These are phyloP conservation scores for Paralichthys olivaceus DNA, from an alignment of 2,113 vertebrate genomes.

Conservation along the genomic window DNA sequence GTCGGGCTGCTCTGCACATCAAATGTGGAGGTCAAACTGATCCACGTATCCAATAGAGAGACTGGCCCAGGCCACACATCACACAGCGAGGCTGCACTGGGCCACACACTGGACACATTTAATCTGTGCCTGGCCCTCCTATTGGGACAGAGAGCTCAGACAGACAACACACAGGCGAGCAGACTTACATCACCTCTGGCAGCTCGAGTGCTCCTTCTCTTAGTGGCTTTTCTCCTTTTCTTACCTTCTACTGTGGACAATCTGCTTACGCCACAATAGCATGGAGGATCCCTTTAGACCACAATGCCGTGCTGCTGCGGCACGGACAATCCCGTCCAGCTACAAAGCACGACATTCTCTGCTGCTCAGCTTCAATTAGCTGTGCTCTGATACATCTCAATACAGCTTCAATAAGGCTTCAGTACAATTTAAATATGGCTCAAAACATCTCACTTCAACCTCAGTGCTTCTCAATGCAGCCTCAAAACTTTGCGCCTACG, in stretches of 20 bases:
- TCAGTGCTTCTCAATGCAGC: constrained; percentile 73
- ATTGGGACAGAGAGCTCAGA: constrained; percentile 58
- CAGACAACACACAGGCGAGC: constrained; percentile 63
- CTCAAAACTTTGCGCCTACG: constrained; percentile 52
- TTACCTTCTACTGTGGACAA: constrained; percentile 72
- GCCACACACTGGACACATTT: constrained; percentile 76
- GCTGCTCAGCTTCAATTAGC: constrained; percentile 81
- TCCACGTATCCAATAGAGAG: constrained; percentile 68
- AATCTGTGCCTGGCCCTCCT: constrained; percentile 56
- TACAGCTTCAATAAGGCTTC: constrained; percentile 62
- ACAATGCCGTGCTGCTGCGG: constrained; percentile 68
- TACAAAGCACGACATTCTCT: constrained; percentile 78
- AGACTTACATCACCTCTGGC: constrained; percentile 76
- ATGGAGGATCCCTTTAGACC: constrained; percentile 68
- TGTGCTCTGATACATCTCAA: constrained; percentile 83
- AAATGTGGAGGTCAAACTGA: constrained; percentile 75
- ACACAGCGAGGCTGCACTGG: constrained; percentile 47
- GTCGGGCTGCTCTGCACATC: constrained; percentile 66
- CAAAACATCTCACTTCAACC: constrained; percentile 81
- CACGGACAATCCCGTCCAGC: constrained; percentile 69
- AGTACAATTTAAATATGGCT: constrained; percentile 76
- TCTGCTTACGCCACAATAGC: constrained; percentile 77
- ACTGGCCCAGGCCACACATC: constrained; percentile 62
- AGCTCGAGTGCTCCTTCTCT: constrained; percentile 71
- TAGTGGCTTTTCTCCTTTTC: constrained; percentile 70